These are phyloP conservation scores for Xiphias gladius DNA, from an alignment of 2,113 vertebrate genomes.

Conservation along the genomic window DNA sequence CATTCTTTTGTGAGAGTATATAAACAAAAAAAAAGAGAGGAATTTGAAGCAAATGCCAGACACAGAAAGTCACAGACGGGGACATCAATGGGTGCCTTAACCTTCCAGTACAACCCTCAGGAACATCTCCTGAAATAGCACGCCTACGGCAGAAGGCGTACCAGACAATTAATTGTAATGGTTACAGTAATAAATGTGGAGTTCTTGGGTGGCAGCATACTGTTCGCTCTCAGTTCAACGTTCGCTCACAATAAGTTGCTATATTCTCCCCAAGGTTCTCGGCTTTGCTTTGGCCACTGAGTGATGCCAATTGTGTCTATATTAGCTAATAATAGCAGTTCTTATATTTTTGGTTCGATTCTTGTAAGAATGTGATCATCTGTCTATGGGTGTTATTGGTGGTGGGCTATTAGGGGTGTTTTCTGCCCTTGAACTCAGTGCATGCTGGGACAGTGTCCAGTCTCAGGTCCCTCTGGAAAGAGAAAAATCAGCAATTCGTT, in stretches of 20 bases:
- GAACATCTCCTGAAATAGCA: conserved; percentile 5
- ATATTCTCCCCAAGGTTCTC: background rate
- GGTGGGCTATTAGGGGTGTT: conserved; percentile 16
- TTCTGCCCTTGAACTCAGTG: conserved; percentile 13
- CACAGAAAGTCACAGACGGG: background rate
- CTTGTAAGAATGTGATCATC: background rate
- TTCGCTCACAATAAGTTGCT: background rate
- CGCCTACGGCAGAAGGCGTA: background rate
- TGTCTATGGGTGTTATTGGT: background rate
- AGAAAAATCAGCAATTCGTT: conserved; percentile 48
- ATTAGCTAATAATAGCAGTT: conserved; percentile 7
- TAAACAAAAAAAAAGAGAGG: background rate
- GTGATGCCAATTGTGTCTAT: background rate
- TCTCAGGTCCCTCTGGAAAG: conserved; percentile 8
- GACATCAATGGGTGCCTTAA: background rate
- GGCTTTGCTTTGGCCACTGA: conserved; percentile 18
- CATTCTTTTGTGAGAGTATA: conserved; percentile 4
- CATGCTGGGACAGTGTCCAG: conserved; percentile 16
- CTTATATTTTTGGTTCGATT: conserved; percentile 1
- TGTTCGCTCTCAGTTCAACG: no score
- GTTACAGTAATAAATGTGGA: background rate
- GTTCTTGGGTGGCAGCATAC: no score
- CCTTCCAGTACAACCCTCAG: background rate
- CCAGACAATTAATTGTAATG: background rate
- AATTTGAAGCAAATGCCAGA: background rate